Percentiles rank a stretch among this genome's conserved stretches.
Evolutionary conservation across 2,888 invertebrate species (phyloP).

Genomic region (Podotricha telesiphe): DNA sequence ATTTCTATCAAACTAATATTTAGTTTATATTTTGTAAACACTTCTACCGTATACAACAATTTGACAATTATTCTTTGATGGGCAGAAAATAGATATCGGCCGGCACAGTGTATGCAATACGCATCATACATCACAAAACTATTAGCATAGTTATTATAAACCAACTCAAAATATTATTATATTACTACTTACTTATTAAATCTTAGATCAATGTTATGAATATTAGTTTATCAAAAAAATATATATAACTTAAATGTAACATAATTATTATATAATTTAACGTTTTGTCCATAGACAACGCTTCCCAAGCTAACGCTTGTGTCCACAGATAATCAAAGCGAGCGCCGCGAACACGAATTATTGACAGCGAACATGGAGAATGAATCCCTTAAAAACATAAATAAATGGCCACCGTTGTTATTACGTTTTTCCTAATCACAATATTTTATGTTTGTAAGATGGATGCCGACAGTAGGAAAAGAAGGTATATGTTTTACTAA

Average conservation of each 20-base stretch:
- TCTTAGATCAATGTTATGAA: background rate
- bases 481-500: slow-evolving; percentile 54
- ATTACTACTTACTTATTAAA: background rate
- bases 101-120: background rate
- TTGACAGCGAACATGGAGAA: slow-evolving; percentile 65
- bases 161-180: background rate
- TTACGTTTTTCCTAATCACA: slow-evolving; percentile 76
- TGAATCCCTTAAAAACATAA: slow-evolving; percentile 75
- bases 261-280: background rate
- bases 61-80: slow-evolving; percentile 1
- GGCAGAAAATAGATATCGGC: slow-evolving; percentile 9
- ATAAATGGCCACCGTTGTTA: slow-evolving; percentile 82
- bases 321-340: slow-evolving; percentile 44
- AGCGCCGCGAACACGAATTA: slow-evolving; percentile 55
- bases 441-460: slow-evolving; percentile 75
- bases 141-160: background rate
- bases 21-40: slow-evolving; percentile 2
- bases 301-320: slow-evolving; percentile 35
- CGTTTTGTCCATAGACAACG: slow-evolving; percentile 48
- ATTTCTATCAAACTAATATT: background rate
- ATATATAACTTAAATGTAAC: background rate
- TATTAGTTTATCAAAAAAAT: background rate
- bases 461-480: slow-evolving; percentile 70
- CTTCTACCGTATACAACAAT: slow-evolving; percentile 1
- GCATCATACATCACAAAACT: background rate